These are phyloP conservation scores for Cyprinodon diabolis DNA, from an alignment of 2,797 vertebrate species.

Conservation along the genomic window DNA sequence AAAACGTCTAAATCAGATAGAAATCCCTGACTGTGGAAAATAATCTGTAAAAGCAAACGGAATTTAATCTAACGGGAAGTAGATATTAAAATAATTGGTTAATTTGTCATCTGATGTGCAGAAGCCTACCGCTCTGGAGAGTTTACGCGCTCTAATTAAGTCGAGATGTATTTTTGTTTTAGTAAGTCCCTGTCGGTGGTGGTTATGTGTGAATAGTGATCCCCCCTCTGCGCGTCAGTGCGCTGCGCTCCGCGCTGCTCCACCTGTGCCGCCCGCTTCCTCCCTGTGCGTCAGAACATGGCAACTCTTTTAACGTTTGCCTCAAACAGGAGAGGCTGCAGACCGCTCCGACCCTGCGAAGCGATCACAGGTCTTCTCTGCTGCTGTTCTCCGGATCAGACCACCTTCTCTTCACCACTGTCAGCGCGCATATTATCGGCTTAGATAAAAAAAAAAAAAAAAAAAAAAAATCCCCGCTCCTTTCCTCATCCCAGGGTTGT, in stretches of 20 bases:
- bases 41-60: neutral
- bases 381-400: neutral
- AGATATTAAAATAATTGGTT: neutral
- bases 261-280: conserved; percentile 36
- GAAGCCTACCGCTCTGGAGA: neutral
- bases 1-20: conserved; percentile 4
- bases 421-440: neutral
- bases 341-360: conserved; percentile 9
- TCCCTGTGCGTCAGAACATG: conserved; percentile 48
- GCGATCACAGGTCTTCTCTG: neutral
- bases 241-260: neutral
- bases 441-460: too few relatives aligned
- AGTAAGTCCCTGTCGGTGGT: neutral
- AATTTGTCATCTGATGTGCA: neutral
- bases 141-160: neutral
- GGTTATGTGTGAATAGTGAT: neutral
- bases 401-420: neutral
- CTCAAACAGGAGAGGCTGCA: conserved; percentile 11
- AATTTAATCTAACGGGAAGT: neutral
- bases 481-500: neutral
- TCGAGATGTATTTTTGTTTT: neutral
- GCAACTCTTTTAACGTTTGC: conserved; percentile 3
- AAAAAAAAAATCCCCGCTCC: neutral
- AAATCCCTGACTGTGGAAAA: neutral
- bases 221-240: neutral